A percentile compares a stretch with the other conserved stretches of the same genome.
Conservation (phyloP, 1,140 invertebrate genomes). For the Goniozus legneri region DNA sequence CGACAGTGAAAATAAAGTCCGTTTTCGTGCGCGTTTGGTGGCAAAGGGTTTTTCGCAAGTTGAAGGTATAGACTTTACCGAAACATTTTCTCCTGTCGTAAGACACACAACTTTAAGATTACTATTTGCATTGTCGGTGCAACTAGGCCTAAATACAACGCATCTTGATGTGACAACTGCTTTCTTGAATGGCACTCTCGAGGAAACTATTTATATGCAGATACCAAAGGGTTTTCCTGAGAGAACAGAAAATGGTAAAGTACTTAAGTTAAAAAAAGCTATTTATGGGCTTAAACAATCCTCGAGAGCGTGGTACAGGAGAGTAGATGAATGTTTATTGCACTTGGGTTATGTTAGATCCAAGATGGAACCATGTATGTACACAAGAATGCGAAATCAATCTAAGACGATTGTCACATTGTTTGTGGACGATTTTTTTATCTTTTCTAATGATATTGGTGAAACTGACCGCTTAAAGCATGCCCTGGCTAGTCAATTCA, state of each 20-base stretch:
- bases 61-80: constrained; percentile 26
- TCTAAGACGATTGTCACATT: constrained; percentile 19
- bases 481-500: constrained; percentile 14
- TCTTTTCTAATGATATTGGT: constrained; percentile 24
- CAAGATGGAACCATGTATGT: constrained; percentile 28
- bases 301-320: constrained; percentile 29
- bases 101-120: constrained; percentile 24
- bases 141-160: constrained; percentile 16
- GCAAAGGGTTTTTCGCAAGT: constrained; percentile 27
- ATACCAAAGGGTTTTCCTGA: constrained; percentile 29
- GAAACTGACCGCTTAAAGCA: constrained; percentile 11
- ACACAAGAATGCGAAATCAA: constrained; percentile 10
- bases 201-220: constrained; percentile 40
- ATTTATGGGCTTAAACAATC: constrained; percentile 45
- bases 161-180: constrained; percentile 40
- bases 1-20: constrained; percentile 15
- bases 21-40: constrained; percentile 23
- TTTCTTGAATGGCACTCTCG: constrained; percentile 41
- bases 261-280: constrained; percentile 34
- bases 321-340: constrained; percentile 19
- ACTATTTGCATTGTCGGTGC: constrained; percentile 22
- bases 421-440: constrained; percentile 41
- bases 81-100: constrained; percentile 34
- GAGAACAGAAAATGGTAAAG: constrained; percentile 17
- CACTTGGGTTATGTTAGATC: constrained; percentile 16